These are phyloP conservation scores for Tauraco hartlaubi DNA, from an alignment of 2,797 vertebrate species.

Conservation along the genomic window DNA sequence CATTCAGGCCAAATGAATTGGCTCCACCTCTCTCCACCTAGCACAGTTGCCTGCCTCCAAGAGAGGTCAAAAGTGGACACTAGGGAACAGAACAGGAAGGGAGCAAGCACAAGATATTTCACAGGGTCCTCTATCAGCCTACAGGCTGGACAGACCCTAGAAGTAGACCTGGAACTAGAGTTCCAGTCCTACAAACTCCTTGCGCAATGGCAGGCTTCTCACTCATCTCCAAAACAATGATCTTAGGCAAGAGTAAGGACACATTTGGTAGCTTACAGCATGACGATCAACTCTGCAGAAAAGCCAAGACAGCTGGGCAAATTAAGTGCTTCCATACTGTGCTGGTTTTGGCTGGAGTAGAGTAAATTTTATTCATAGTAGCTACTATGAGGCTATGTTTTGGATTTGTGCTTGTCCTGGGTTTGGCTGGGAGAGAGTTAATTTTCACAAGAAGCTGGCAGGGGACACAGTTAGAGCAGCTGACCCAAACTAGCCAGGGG, in stretches of 20 bases:
- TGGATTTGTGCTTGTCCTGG: too few relatives aligned
- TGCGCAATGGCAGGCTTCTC: neutral
- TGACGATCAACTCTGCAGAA: neutral
- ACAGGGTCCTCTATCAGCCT: neutral
- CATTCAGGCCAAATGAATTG: neutral
- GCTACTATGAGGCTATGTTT: too few relatives aligned
- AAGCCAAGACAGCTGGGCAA: neutral
- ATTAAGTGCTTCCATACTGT: neutral
- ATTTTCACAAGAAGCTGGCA: too few relatives aligned
- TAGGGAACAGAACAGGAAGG: neutral
- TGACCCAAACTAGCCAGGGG: too few relatives aligned
- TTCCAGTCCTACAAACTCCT: neutral
- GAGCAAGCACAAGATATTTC: neutral
- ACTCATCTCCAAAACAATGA: neutral
- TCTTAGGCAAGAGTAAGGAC: neutral
- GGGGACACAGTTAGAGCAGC: too few relatives aligned
- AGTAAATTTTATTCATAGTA: too few relatives aligned
- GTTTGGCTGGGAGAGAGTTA: too few relatives aligned
- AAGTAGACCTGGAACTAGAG: neutral
- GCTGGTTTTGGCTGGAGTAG: too few relatives aligned
- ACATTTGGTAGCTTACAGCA: neutral
- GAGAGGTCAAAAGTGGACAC: neutral
- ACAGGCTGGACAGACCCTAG: neutral
- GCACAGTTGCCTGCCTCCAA: neutral
- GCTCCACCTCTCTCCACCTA: neutral